phyloP scores from a whole-genome alignment of 2,797 vertebrate genomes.

The Trachurus trachurus region DNA sequence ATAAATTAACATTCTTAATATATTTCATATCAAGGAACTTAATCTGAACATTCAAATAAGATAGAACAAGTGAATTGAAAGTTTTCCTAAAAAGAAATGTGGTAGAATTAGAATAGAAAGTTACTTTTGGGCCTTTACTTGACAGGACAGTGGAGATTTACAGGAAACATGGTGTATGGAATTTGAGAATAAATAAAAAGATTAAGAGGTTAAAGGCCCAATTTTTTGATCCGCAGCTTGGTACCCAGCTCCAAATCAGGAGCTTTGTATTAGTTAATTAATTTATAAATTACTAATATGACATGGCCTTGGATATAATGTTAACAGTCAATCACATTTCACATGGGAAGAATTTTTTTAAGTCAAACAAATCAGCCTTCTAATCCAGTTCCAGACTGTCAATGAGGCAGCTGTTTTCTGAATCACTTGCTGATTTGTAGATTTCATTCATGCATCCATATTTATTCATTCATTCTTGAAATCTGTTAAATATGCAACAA shows the following conservation, averaged over 20 bases:
- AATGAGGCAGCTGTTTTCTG: background rate
- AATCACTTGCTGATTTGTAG: background rate
- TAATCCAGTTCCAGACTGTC: background rate
- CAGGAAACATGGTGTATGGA: background rate
- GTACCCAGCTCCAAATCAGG: background rate
- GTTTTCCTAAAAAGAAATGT: background rate
- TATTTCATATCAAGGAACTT: background rate
- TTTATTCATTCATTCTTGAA: background rate
- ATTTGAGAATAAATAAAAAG: background rate
- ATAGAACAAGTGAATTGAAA: background rate
- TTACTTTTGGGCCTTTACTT: too few relatives aligned
- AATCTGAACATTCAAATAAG: background rate
- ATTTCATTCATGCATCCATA: background rate
- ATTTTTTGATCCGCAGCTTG: background rate
- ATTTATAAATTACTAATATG: background rate
- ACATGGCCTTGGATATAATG: background rate
- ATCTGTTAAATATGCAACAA: background rate
- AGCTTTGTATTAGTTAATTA: background rate
- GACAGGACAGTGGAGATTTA: too few relatives aligned
- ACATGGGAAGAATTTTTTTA: background rate
- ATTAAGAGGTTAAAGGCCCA: background rate
- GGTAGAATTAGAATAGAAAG: background rate
- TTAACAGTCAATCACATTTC: background rate
- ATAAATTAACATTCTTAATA: background rate
- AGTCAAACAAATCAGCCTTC: background rate